Base-by-base conservation (phyloP, 1,140 invertebrate species). In the Zaprionus vittiger region DNA sequence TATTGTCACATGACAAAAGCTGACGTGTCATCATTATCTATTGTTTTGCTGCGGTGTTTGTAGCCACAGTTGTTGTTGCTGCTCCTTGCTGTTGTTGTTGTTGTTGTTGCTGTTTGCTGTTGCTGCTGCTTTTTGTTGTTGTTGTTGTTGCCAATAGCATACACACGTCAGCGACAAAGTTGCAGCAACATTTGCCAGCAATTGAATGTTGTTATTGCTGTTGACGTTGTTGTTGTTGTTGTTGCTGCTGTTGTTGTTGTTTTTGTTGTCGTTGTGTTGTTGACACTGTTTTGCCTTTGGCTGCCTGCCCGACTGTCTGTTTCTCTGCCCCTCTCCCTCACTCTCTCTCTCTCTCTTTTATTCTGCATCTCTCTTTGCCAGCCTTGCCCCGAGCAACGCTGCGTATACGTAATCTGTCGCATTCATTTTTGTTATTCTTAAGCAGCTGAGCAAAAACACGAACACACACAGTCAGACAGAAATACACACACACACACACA, bases 11-110 rank as follows among this genome's bases (percentile, higher is more conserved):
- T 66, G 76, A 89, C 84, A 89, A 87, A 73, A 84, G 74, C 81
- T 89, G 84, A 89, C 81, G 79, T 77, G 81, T 81, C 84, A 89
- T 89, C 81, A 89, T 89, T 89, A 89, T 84, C 73, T 65, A 81
- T 89, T 83, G 84, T 86, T 67, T 80, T 71, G 69, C 63, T 81
- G 65, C 28, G 49, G 15, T 24, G 41, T 49, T 73, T 81, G 67
- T 59, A 70, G 63, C 7, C 41, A 28, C 37, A 62, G 26, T 57
- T 54, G 56, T 34, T 74, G 61, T 26, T 64, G 54, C 5, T 65
- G 63, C 15, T 38, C 4, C n/a, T 47, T 17, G 41, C 6, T 17
- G 41, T 0, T 44, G 41, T 17, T 17, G n/a, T 7, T 47, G n/a
- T 63, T 14, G 63, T 24, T 64, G 31, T 4, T 64, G 67, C 6